A percentile compares a stretch with the other conserved stretches of the same genome.
phyloP scores from a whole-genome alignment of 2,888 invertebrate genomes.

The Dioctria rufipes region DNA sequence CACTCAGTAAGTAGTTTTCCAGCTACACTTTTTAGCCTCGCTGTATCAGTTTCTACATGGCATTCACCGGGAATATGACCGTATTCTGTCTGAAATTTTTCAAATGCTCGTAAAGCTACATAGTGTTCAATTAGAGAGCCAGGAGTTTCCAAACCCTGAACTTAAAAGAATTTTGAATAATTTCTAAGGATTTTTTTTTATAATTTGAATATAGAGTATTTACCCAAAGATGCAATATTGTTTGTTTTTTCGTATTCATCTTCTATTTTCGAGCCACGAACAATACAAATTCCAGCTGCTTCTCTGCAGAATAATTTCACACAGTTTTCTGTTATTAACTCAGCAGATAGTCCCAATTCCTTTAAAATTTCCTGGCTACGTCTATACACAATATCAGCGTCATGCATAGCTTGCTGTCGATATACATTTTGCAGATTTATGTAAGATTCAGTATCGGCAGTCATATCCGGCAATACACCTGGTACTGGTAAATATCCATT shows the following conservation, averaged over 20 bases:
- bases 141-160: constrained; percentile 83
- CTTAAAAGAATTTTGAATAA: constrained; percentile 68
- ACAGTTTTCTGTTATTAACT: constrained; percentile 83
- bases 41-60: constrained; percentile 91
- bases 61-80: constrained; percentile 92
- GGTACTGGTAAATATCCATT: constrained; percentile 85
- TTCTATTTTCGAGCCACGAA: constrained; percentile 84
- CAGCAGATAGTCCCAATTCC: constrained; percentile 82
- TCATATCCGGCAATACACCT: constrained; percentile 96
- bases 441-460: constrained; percentile 92
- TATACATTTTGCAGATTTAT: constrained; percentile 91
- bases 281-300: constrained; percentile 83
- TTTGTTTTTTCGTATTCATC: constrained; percentile 84
- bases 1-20: constrained; percentile 87
- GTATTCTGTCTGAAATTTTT: constrained; percentile 90
- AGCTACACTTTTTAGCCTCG: constrained; percentile 83
- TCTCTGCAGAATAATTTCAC: constrained; percentile 92
- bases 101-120: constrained; percentile 90
- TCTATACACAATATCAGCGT: constrained; percentile 86
- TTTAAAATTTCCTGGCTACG: constrained; percentile 86
- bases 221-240: constrained; percentile 75
- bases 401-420: constrained; percentile 85
- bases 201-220: constrained; percentile 10
- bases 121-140: constrained; percentile 92
- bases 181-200: too few relatives aligned